These are phyloP conservation scores for Sebastes flavidus DNA, from an alignment of 2,797 vertebrate species.

Conservation along the genomic window DNA sequence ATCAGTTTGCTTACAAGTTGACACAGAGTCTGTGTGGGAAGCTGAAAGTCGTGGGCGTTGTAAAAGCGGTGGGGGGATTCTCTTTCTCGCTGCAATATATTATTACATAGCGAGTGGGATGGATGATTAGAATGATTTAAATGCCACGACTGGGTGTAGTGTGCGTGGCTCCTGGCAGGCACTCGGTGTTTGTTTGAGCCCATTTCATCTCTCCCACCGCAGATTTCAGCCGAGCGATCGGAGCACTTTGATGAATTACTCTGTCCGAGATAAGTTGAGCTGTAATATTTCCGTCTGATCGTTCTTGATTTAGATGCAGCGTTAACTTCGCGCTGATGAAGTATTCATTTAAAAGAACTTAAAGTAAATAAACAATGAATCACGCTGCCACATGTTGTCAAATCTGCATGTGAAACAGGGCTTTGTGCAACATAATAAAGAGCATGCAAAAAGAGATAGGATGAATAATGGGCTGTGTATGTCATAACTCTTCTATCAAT, in stretches of 20 bases:
- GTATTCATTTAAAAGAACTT: conserved; percentile 38
- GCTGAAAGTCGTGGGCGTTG: conserved; percentile 41
- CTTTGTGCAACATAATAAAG: conserved; percentile 4
- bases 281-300: conserved; percentile 38
- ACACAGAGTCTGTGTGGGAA: conserved; percentile 44
- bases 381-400: conserved; percentile 2
- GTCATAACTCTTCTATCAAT: conserved; percentile 10
- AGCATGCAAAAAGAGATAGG: not conserved
- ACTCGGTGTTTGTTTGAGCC: conserved; percentile 38
- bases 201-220: conserved; percentile 38
- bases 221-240: conserved; percentile 31
- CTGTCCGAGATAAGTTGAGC: conserved; percentile 34
- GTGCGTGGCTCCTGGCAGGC: conserved; percentile 39
- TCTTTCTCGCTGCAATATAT: conserved; percentile 51
- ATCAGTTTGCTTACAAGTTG: conserved; percentile 46
- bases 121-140: conserved; percentile 73
- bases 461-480: conserved; percentile 10
- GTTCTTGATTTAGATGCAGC: conserved; percentile 42
- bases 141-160: conserved; percentile 44
- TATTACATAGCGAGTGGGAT: conserved; percentile 68
- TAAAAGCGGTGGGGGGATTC: conserved; percentile 52
- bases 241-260: conserved; percentile 55
- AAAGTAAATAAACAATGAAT: conserved; percentile 48
- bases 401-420: conserved; percentile 23
- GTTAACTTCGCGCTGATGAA: conserved; percentile 39